These are phyloP conservation scores for Tragopan temminckii DNA, from an alignment of 2,797 vertebrate genomes.

Conservation along the genomic window DNA sequence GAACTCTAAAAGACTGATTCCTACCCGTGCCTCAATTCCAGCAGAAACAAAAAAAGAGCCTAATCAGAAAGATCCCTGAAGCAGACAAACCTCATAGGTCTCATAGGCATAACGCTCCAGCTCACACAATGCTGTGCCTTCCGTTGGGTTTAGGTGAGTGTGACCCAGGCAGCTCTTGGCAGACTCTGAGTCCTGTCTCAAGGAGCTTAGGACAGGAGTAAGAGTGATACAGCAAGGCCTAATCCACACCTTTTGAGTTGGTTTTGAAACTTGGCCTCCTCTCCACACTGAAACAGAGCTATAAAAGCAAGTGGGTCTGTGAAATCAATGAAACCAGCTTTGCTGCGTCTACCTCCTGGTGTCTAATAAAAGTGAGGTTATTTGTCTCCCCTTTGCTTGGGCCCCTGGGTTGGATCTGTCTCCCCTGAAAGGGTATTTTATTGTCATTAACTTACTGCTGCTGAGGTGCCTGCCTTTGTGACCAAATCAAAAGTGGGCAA, in stretches of 20 bases:
- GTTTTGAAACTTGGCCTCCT: background rate
- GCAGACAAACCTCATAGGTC: background rate
- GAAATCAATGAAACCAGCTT: background rate
- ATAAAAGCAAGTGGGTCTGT: background rate
- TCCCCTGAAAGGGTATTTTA: background rate
- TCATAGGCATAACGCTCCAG: background rate
- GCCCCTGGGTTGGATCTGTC: background rate
- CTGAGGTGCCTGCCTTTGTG: background rate
- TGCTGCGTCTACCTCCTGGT: background rate
- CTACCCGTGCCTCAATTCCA: background rate
- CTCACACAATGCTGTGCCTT: background rate
- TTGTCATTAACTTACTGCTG: background rate
- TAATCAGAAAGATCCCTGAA: background rate
- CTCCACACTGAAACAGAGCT: background rate
- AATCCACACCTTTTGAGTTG: background rate
- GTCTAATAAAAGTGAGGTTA: background rate
- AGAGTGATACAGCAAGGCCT: background rate
- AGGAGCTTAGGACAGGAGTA: rapidly evolving
- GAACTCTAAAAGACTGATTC: background rate
- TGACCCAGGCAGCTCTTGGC: background rate
- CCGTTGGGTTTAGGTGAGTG: background rate
- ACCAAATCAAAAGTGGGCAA: background rate
- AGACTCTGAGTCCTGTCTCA: background rate
- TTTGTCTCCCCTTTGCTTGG: background rate
- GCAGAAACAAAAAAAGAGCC: background rate